Percentiles rank a stretch among this genome's conserved stretches.
phyloP scores from a whole-genome alignment of 2,888 invertebrate genomes.

The Calameuta filiformis region DNA sequence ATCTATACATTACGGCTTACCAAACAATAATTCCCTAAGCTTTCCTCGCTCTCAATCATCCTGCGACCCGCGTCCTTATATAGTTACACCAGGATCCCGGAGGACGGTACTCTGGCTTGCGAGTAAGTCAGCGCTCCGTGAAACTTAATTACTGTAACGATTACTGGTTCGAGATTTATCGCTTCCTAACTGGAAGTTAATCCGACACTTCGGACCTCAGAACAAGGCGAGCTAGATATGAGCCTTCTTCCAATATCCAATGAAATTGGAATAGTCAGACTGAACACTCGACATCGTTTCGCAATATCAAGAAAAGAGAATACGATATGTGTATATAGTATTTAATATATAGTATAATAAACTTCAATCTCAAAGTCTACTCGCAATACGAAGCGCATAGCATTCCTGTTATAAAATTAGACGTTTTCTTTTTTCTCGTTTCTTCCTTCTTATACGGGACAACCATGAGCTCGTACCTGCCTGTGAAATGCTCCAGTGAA shows the following conservation, averaged over 20 bases:
- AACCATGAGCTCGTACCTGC: background rate
- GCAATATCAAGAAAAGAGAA: background rate
- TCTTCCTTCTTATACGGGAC: background rate
- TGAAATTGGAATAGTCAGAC: background rate
- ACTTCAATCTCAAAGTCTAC: background rate
- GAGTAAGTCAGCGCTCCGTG: background rate
- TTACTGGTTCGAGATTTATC: constrained; percentile 2
- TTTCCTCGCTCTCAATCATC: constrained; percentile 17
- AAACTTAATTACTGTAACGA: constrained; percentile 4
- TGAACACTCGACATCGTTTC: background rate
- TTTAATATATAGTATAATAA: background rate
- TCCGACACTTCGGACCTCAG: background rate
- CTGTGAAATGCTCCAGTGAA: background rate
- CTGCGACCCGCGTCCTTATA: constrained; percentile 9
- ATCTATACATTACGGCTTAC: constrained; percentile 43
- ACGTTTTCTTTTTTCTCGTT: background rate
- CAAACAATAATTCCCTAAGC: constrained; percentile 42
- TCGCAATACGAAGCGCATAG: background rate
- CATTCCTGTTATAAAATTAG: background rate
- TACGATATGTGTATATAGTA: no score
- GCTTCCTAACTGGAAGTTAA: background rate
- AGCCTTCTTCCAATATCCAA: background rate
- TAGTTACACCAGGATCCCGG: background rate
- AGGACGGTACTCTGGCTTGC: background rate
- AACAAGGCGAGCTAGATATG: background rate